Evolutionary conservation across 2,113 vertebrate genomes (phyloP).

Genomic region (Tyrannus savana): DNA sequence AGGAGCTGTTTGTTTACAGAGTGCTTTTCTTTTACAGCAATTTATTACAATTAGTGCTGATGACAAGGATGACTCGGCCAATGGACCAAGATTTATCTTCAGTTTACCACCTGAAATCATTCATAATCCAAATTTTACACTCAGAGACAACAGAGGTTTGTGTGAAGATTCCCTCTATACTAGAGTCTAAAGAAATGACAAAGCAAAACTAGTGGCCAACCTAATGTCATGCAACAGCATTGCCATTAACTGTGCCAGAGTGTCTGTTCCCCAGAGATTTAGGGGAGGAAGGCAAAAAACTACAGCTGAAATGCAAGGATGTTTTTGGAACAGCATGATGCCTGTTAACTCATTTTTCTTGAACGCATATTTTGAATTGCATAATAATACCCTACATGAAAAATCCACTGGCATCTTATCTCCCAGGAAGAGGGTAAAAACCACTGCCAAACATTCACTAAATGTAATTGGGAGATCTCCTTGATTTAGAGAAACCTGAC

Average conservation of each 20-base stretch:
- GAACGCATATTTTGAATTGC: neutral
- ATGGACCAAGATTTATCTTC: slow-evolving; percentile 91
- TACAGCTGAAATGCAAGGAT: neutral
- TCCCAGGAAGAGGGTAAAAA: neutral
- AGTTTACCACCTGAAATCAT: slow-evolving; percentile 88
- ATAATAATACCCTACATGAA: neutral
- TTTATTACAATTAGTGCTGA: slow-evolving; percentile 89
- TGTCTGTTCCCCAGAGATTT: neutral
- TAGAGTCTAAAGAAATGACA: neutral
- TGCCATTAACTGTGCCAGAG: neutral
- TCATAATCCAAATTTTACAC: slow-evolving; percentile 96
- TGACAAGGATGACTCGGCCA: slow-evolving; percentile 93
- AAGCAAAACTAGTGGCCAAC: neutral
- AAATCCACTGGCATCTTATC: neutral
- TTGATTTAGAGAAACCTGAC: neutral
- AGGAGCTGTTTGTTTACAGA: slow-evolving; percentile 47
- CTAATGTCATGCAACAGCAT: neutral
- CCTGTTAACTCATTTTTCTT: neutral
- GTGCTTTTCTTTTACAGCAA: slow-evolving; percentile 77
- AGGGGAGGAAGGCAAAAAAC: neutral
- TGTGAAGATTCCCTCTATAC: slow-evolving; percentile 12
- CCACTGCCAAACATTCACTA: neutral
- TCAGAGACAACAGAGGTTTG: slow-evolving; percentile 93
- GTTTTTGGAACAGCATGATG: neutral
- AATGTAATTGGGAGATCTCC: neutral